Base-by-base conservation (phyloP, 2,113 vertebrate genomes). In the Channa maculata region DNA sequence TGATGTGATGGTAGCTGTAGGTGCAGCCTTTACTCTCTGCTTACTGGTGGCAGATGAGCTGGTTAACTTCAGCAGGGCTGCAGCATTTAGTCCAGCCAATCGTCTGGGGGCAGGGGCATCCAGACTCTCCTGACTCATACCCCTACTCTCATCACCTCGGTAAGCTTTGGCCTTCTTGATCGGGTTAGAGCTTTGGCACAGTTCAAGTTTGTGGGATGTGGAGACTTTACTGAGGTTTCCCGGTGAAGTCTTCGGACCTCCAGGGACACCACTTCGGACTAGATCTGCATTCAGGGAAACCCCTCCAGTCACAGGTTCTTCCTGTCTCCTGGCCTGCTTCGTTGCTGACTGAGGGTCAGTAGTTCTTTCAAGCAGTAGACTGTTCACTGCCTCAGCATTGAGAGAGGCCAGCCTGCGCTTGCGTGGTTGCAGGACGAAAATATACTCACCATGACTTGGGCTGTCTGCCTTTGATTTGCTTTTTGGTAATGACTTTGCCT, bases 331-430 rank as follows among this genome's bases (percentile, higher is more conserved):
- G 0, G 93, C 82, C 8, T 87, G 82, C 43, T 94, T 93, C 57
- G 87, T 75, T 24, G 89, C 78, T 0, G 75, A 64, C 62, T 91
- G 91, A 13, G 90, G 80, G 3, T 96, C 95, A 0, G 94, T 74
- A 1, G 87, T 89, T 62, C 96, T 94, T 65, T 98, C 97, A 1
- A 99, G 94, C 14, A 99, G 94, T 34, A 98, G 89, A 66, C 96
- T 98, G 90, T 98, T 99, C 9, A 99, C 96, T 0, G 97, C 98
- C 88, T 99, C 98, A 0, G 98, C 98, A 0, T 99, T 99, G 33
- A 99, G 95, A 9, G 97, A 98, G n/a, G 97, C 98, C 65, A 99
- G 86, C 2, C 97, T 91, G 11, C 97, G 95, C 60, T 97, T 98
- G 48, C 97, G 94, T 37, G 97, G 97, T 83, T 97, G 95, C 0